Conservation (phyloP, 2,888 invertebrate species). For the Phymatocera aterrima region DNA sequence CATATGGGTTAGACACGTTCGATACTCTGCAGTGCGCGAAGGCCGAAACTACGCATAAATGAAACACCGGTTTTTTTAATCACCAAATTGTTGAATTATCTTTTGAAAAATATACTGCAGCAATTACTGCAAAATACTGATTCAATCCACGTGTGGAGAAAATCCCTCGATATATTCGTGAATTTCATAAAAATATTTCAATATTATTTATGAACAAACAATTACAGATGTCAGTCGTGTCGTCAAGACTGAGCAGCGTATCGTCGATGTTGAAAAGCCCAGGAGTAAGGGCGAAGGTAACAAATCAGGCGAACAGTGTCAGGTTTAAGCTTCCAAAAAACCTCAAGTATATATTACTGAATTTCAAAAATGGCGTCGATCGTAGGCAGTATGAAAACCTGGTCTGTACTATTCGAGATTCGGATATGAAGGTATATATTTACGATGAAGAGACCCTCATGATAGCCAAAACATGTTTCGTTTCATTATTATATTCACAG, state of each 20-base stretch:
- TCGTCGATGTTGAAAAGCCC: conserved; percentile 67
- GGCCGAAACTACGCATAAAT: not conserved
- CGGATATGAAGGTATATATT: conserved; percentile 71
- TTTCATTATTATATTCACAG: too few relatives aligned
- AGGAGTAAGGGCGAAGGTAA: conserved; percentile 62
- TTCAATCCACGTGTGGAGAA: not conserved
- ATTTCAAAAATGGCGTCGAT: conserved; percentile 72
- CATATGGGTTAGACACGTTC: conserved; percentile 4
- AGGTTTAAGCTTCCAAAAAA: conserved; percentile 76
- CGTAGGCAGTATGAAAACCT: conserved; percentile 76
- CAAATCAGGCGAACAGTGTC: conserved; percentile 64
- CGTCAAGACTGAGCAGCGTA: conserved; percentile 67
- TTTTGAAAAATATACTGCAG: not conserved
- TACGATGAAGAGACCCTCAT: not conserved
- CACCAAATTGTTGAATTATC: not conserved
- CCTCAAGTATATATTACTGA: conserved; percentile 74
- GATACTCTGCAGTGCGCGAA: not conserved
- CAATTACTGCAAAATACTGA: not conserved
- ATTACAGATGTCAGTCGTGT: conserved; percentile 70
- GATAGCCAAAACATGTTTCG: not conserved
- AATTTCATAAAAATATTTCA: not conserved
- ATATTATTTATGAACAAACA: not conserved
- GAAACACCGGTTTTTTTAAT: not conserved
- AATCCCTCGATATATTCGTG: not conserved
- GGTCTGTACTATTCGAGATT: conserved; percentile 75